These are phyloP conservation scores for Pandemis cinnamomeana DNA, from an alignment of 2,888 invertebrate genomes.

Conservation along the genomic window DNA sequence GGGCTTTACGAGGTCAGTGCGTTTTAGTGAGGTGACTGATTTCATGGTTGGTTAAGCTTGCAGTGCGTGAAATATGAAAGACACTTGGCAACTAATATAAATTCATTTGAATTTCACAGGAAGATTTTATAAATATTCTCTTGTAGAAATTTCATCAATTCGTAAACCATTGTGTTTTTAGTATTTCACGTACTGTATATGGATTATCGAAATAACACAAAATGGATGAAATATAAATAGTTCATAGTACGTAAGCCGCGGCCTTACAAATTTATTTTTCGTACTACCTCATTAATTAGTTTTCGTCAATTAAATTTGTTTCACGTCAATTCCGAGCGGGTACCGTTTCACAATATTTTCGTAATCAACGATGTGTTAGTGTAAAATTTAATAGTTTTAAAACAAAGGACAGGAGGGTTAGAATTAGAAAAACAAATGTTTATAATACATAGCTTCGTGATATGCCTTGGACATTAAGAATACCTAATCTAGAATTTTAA, in stretches of 20 bases:
- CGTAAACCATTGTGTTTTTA: no score
- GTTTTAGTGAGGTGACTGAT: no score
- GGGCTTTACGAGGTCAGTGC: no score
- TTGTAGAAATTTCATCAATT: no score
- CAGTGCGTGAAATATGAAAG: no score
- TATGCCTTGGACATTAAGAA: conserved; percentile 32
- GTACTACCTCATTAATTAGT: conserved; percentile 13
- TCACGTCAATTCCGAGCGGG: conserved; percentile 12
- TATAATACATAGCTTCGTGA: conserved; percentile 33
- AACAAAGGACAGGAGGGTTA: conserved; percentile 15
- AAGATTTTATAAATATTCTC: no score
- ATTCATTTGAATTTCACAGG: no score
- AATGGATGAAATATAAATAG: neutral
- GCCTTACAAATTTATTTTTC: neutral
- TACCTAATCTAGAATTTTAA: conserved; percentile 30
- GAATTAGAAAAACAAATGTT: conserved; percentile 6
- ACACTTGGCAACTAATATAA: no score
- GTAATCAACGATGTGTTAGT: conserved; percentile 33
- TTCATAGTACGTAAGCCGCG: conserved; percentile 10
- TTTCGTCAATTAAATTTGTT: conserved; percentile 13
- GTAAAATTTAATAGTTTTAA: conserved; percentile 19
- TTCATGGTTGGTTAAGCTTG: no score
- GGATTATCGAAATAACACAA: neutral
- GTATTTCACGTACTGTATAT: neutral
- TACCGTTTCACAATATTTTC: conserved; percentile 26